Percentiles rank a stretch among this genome's conserved stretches.
Conservation (phyloP, 2,797 vertebrate genomes). For the Acanthiza pusilla region DNA sequence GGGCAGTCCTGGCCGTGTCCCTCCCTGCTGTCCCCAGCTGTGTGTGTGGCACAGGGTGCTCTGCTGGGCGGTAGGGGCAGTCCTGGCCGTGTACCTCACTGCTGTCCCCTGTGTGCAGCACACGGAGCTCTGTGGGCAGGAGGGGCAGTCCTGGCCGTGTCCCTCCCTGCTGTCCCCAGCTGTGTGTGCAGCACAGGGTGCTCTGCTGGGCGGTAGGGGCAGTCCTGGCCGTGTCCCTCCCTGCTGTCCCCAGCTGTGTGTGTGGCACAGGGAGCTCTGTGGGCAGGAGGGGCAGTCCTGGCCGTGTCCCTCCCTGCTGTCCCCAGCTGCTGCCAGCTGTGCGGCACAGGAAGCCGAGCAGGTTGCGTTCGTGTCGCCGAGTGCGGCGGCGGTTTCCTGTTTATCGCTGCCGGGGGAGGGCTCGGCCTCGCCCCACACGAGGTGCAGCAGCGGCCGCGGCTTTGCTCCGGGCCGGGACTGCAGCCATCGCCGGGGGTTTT, state of each 20-base stretch:
- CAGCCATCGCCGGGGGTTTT: neutral
- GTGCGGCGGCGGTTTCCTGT: slow-evolving; percentile 17
- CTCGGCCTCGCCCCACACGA: neutral
- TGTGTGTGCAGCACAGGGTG: too few species aligned
- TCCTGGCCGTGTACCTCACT: too few species aligned
- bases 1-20: too few species aligned
- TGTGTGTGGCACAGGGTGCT: neutral
- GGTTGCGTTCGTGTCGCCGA: neutral
- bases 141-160: too few species aligned
- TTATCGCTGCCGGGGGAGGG: neutral
- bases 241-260: too few species aligned
- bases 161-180: too few species aligned
- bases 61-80: neutral
- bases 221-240: too few species aligned
- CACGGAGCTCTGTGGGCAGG: too few species aligned
- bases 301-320: neutral
- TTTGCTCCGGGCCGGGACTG: fast-evolving
- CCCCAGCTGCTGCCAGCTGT: neutral
- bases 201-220: too few species aligned
- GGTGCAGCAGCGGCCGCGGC: neutral
- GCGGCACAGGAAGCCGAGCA: neutral
- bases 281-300: neutral
- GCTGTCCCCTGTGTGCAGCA: too few species aligned
- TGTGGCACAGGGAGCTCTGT: neutral
- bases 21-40: too few species aligned